Percentiles rank a stretch among this genome's conserved stretches.
Evolutionary conservation across 2,113 vertebrate species (phyloP).

Genomic region (Mesocricetus auratus): DNA sequence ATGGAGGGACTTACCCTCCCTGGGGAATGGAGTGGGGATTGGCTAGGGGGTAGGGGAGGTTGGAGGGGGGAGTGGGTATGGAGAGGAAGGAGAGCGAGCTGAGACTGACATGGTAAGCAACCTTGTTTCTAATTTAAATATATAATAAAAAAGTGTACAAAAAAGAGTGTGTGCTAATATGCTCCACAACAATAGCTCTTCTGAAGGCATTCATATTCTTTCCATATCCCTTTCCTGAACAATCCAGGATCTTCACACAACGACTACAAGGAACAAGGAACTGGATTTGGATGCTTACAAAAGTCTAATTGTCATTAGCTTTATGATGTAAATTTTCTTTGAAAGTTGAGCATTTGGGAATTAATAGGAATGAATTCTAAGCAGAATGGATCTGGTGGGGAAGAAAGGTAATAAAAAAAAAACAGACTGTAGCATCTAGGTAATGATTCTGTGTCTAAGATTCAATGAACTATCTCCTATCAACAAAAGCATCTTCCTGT

Average conservation of each 20-base stretch:
- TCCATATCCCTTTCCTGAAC: background rate
- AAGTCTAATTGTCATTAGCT: background rate
- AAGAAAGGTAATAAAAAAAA: conserved; percentile 5
- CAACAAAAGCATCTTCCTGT: background rate
- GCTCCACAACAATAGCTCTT: background rate
- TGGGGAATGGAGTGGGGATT: too few species aligned
- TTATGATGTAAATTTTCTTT: background rate
- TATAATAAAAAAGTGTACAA: too few species aligned
- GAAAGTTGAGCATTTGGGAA: background rate
- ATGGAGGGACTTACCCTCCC: too few species aligned
- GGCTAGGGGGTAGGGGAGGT: too few species aligned
- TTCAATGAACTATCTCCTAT: background rate
- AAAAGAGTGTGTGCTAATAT: background rate
- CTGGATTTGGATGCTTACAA: background rate
- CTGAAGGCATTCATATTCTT: background rate
- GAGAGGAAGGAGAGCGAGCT: too few species aligned
- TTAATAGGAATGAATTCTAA: background rate
- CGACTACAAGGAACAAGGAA: background rate
- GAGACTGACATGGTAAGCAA: too few species aligned
- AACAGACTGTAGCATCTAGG: background rate
- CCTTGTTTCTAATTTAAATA: too few species aligned
- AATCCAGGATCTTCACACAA: background rate
- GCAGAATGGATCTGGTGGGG: background rate
- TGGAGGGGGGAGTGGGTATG: too few species aligned
- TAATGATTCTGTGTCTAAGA: conserved; percentile 24